Percentiles rank a stretch among this genome's conserved stretches.
Evolutionary conservation across 2,888 invertebrate genomes (phyloP).

Genomic region (Seira sanloemensis): DNA sequence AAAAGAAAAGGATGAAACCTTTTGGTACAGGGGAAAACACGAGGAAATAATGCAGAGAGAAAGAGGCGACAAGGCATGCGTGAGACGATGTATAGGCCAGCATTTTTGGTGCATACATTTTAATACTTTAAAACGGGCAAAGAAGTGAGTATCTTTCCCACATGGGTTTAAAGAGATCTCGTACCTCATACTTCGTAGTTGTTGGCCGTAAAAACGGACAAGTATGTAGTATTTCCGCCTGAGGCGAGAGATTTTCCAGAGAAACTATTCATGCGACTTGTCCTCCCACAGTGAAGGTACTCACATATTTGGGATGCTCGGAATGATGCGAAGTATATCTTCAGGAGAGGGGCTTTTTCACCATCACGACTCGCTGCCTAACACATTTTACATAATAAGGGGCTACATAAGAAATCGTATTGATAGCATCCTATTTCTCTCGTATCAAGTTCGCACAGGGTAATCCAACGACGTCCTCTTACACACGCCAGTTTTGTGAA

Average conservation of each 20-base stretch:
- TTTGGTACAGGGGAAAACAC: neutral
- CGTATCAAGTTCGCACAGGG: too few species aligned
- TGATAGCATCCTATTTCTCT: neutral
- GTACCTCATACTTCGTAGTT: neutral
- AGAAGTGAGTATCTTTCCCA: too few species aligned
- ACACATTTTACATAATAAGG: conserved; percentile 16
- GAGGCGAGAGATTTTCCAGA: neutral
- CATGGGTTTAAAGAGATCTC: neutral
- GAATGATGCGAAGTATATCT: too few species aligned
- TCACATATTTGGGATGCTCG: neutral
- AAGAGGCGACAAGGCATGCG: conserved; percentile 16
- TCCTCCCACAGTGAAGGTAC: neutral
- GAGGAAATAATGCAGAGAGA: conserved; percentile 7
- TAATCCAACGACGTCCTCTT: neutral
- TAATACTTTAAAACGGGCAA: too few species aligned
- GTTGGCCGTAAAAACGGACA: conserved; percentile 19
- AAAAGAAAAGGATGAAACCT: neutral
- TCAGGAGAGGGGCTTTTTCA: neutral
- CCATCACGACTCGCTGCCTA: neutral
- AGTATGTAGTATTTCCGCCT: conserved; percentile 7
- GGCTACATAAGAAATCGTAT: neutral
- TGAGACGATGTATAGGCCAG: too few species aligned
- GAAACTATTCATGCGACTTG: conserved; percentile 1
- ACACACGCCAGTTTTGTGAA: too few species aligned
- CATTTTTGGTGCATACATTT: too few species aligned